Evolutionary conservation across 1,140 invertebrate species (phyloP).

Genomic region (Drosophila busckii): DNA sequence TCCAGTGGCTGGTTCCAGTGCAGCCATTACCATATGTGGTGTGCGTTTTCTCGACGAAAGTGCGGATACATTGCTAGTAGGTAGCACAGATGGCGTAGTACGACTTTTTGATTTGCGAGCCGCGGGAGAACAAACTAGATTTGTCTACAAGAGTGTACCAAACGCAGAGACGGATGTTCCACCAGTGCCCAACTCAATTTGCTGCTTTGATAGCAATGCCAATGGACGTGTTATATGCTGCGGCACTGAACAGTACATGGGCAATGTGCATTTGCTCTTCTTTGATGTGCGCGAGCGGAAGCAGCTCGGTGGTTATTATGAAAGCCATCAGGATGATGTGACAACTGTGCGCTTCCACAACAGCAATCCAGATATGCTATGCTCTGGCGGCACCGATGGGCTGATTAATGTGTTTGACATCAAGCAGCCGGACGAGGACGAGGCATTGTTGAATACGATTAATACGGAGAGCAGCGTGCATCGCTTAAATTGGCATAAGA

Average conservation of each 20-base stretch:
- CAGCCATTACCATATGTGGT: slow-evolving; percentile 36
- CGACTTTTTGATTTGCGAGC: slow-evolving; percentile 60
- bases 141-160: slow-evolving; percentile 60
- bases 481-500: slow-evolving; percentile 80
- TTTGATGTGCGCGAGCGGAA: slow-evolving; percentile 87
- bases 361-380: slow-evolving; percentile 84
- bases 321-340: slow-evolving; percentile 91
- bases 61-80: slow-evolving; percentile 46
- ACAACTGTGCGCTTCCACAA: slow-evolving; percentile 90
- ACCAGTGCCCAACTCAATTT: slow-evolving; percentile 81
- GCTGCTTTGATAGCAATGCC: slow-evolving; percentile 87
- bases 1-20: not conserved
- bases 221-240: slow-evolving; percentile 86
- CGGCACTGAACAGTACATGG: slow-evolving; percentile 86
- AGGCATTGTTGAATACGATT: slow-evolving; percentile 88
- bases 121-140: slow-evolving; percentile 37
- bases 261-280: slow-evolving; percentile 89
- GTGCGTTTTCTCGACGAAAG: slow-evolving; percentile 59
- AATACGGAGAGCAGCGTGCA: slow-evolving; percentile 92
- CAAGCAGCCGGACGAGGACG: slow-evolving; percentile 86
- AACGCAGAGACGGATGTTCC: slow-evolving; percentile 63
- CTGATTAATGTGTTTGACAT: slow-evolving; percentile 93
- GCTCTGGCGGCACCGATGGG: slow-evolving; percentile 90
- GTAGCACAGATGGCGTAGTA: slow-evolving; percentile 57
- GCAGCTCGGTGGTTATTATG: slow-evolving; percentile 90